Percentiles rank a stretch among this genome's conserved stretches.
Conservation (phyloP, 2,797 vertebrate genomes). For the Pteronotus mesoamericanus region DNA sequence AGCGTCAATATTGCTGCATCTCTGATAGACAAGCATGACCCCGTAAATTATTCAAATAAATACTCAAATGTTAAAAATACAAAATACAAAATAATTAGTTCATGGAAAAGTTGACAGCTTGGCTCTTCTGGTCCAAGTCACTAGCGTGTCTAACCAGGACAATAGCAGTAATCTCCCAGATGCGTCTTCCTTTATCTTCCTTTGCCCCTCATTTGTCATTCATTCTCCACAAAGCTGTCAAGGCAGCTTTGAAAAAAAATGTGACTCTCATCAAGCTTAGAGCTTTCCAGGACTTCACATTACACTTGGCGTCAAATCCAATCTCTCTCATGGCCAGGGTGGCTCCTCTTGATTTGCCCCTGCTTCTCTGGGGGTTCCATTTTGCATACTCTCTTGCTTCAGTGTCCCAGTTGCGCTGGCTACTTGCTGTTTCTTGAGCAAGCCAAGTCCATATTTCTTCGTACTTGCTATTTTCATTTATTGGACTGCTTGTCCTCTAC, state of each 20-base stretch:
- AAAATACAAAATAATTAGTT: neutral
- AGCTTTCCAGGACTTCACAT: neutral
- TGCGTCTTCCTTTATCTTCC: neutral
- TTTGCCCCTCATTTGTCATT: neutral
- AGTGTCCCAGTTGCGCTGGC: accelerated
- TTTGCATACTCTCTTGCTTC: neutral
- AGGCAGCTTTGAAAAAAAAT: neutral
- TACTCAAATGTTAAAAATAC: neutral
- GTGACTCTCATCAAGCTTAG: neutral
- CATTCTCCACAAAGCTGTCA: neutral
- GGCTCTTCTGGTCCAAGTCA: neutral
- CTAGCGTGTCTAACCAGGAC: neutral
- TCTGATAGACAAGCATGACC: neutral
- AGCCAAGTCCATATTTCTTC: neutral
- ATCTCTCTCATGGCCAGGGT: neutral
- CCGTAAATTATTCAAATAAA: neutral
- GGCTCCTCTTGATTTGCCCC: too few species aligned
- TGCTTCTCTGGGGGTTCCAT: neutral
- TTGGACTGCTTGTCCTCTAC: neutral
- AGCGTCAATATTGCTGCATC: neutral
- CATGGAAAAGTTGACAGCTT: neutral
- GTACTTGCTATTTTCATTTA: neutral
- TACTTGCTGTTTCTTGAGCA: neutral
- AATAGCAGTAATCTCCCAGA: neutral
- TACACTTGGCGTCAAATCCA: neutral